phyloP scores from a whole-genome alignment of 2,888 invertebrate genomes.

The Helobdella robusta region DNA sequence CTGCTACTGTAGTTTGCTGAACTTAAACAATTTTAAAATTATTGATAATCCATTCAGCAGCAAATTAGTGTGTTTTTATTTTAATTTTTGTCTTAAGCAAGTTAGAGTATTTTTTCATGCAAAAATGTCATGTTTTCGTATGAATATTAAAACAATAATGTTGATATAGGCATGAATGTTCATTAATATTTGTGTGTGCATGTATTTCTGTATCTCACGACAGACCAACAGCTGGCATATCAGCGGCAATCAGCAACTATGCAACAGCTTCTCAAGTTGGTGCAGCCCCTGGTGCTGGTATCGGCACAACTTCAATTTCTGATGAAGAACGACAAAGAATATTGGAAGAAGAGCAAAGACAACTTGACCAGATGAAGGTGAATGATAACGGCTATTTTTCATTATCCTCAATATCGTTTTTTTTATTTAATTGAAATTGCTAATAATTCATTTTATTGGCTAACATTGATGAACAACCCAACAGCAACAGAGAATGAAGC shows the following conservation, averaged over 20 bases:
- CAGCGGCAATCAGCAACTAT: slow-evolving; percentile 44
- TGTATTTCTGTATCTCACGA: slow-evolving; percentile 19
- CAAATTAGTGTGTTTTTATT: too few species aligned
- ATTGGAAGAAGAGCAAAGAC: slow-evolving; percentile 89
- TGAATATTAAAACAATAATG: too few species aligned
- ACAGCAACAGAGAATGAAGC: slow-evolving; percentile 29
- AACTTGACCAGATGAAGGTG: slow-evolving; percentile 86
- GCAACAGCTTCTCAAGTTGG: slow-evolving; percentile 32
- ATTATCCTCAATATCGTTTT: not conserved
- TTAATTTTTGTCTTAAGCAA: too few species aligned
- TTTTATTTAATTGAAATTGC: not conserved
- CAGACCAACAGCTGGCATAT: slow-evolving; percentile 42
- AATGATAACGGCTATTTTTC: slow-evolving; percentile 18
- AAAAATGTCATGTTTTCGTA: too few species aligned
- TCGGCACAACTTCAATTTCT: slow-evolving; percentile 54
- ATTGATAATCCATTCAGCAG: too few species aligned
- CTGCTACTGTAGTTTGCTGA: too few species aligned
- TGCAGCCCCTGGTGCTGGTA: slow-evolving; percentile 25
- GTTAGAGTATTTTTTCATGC: too few species aligned
- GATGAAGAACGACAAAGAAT: slow-evolving; percentile 75
- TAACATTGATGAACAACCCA: not conserved
- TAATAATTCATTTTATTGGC: not conserved
- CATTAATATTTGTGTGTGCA: too few species aligned
- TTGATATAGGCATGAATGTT: too few species aligned
- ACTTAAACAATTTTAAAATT: too few species aligned